Conservation (phyloP, 37 sponge, comb jelly and placozoan species). For the Cliona cf. orientalis region DNA sequence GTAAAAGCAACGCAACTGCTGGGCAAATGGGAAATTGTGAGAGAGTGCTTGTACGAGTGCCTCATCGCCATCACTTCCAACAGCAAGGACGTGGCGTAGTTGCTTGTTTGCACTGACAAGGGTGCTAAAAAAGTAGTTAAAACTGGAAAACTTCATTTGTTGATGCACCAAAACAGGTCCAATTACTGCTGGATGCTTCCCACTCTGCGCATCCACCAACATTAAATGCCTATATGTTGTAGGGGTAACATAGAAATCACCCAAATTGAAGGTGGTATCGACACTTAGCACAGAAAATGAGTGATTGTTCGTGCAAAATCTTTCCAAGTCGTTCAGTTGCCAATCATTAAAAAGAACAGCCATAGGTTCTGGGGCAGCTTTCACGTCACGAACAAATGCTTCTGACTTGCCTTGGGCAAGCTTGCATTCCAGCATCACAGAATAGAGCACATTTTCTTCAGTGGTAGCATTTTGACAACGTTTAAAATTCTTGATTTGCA, state of each 20-base stretch:
- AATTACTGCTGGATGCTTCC: slow-evolving; percentile 41
- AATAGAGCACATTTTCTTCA: slow-evolving; percentile 21
- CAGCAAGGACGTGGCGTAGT: slow-evolving; percentile 20
- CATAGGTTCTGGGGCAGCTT: slow-evolving; percentile 52
- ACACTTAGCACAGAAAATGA: slow-evolving; percentile 17
- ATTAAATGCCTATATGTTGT: slow-evolving; percentile 36
- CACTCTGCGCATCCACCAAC: slow-evolving; percentile 10
- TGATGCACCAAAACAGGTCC: slow-evolving; percentile 40
- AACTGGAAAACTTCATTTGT: slow-evolving; percentile 29
- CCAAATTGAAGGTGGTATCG: slow-evolving; percentile 57
- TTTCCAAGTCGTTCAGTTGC: slow-evolving; percentile 37
- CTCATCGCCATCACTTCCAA: not conserved
- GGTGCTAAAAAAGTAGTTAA: slow-evolving; percentile 21
- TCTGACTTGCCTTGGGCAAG: slow-evolving; percentile 42
- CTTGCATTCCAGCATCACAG: slow-evolving; percentile 51
- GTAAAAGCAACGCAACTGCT: slow-evolving; percentile 18
- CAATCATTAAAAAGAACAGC: slow-evolving; percentile 45
- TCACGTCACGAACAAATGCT: slow-evolving; percentile 40
- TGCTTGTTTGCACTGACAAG: slow-evolving; percentile 23
- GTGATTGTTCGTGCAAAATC: slow-evolving; percentile 31
- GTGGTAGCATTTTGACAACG: not conserved
- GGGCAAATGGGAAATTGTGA: not conserved
- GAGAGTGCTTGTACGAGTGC: slow-evolving; percentile 2
- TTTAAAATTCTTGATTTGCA: not conserved
- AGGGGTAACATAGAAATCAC: slow-evolving; percentile 54